Evolutionary conservation across 2,113 vertebrate genomes (phyloP).

Genomic region (Coturnix japonica): DNA sequence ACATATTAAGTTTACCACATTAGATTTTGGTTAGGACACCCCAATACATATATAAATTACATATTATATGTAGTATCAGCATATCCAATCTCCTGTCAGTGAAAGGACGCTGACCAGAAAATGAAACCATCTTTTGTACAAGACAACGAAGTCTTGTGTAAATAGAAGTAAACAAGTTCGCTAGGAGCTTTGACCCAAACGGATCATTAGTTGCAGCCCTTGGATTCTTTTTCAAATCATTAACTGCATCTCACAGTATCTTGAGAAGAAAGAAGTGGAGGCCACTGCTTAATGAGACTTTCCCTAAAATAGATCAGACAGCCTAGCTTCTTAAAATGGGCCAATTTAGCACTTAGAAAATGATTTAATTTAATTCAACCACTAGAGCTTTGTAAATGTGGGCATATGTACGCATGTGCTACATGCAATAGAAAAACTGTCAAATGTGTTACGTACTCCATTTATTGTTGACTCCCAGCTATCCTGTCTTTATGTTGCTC

Average conservation of each 20-base stretch:
- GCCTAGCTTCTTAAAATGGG: constrained; percentile 37
- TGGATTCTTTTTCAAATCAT: constrained; percentile 62
- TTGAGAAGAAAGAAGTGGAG: constrained; percentile 44
- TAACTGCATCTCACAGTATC: constrained; percentile 52
- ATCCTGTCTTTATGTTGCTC: not conserved
- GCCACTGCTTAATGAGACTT: constrained; percentile 68
- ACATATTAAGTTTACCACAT: not conserved
- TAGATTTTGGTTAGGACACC: not conserved
- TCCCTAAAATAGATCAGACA: constrained; percentile 62
- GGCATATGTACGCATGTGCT: not conserved
- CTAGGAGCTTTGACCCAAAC: constrained; percentile 53
- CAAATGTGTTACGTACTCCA: not conserved
- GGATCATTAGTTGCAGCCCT: constrained; percentile 57
- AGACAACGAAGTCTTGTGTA: constrained; percentile 45
- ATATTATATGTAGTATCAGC: not conserved
- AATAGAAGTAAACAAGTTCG: constrained; percentile 70
- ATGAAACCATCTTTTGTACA: constrained; percentile 24
- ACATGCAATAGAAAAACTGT: not conserved
- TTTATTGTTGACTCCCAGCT: constrained; percentile 14
- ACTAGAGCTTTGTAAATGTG: constrained; percentile 22
- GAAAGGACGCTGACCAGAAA: constrained; percentile 33
- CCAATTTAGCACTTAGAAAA: constrained; percentile 61
- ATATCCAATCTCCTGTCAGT: not conserved
- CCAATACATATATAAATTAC: not conserved
- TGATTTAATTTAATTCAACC: constrained; percentile 57